Base-by-base conservation (phyloP, 2,888 invertebrate genomes). In the Lasioglossum figueresi region DNA sequence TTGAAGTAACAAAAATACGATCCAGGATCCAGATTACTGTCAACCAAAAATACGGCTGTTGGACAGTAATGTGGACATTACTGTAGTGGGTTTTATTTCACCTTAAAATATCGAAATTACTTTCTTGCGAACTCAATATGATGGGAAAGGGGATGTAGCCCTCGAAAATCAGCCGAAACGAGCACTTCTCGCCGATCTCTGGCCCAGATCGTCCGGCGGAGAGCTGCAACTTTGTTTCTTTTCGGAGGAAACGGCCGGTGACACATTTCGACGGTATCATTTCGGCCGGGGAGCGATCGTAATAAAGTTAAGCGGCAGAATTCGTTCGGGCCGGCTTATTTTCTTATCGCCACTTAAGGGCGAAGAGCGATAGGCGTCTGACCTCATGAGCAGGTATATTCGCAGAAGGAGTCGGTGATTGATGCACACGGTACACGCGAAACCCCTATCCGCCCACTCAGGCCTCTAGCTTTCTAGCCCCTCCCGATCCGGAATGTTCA, bases 401-500 rank as follows among this genome's bases (percentile, higher is more conserved):
- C 85, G 83, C 83, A 89, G 91, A 92, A 92, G 90, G 91, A 90
- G 87, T 72, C 79, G 86, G 90, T 94, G 94, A 94, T 94, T 93
- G 93, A 94, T 94, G 93, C 91, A 88, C 84, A 76, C 88, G 84
- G 86, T 87, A 89, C 94, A 94, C 94, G 94, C 94, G 76, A 94
- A 91, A 90, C 91, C 86, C 88, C 89, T 84, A 86, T 81, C 84
- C 87, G 75, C 84, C 83, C 73, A 83, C 84, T 84, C 86, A 76
- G 68, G 12, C n/a, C 52, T 52, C 52, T n/a, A 56, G 56, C n/a
- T 12, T 19, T 23, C 19, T 19, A 37, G 23, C 87, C 83, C 87
- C 87, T 81, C 83, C 88, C 82, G 86, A 79, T 89, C 87, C 81
- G 86, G 91, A 90, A 90, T 91, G 91, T 92, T 91, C 91, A 90